Evolutionary conservation across 92 coral and sea anemone species (phyloP).

Genomic region (Bergia sp.): DNA sequence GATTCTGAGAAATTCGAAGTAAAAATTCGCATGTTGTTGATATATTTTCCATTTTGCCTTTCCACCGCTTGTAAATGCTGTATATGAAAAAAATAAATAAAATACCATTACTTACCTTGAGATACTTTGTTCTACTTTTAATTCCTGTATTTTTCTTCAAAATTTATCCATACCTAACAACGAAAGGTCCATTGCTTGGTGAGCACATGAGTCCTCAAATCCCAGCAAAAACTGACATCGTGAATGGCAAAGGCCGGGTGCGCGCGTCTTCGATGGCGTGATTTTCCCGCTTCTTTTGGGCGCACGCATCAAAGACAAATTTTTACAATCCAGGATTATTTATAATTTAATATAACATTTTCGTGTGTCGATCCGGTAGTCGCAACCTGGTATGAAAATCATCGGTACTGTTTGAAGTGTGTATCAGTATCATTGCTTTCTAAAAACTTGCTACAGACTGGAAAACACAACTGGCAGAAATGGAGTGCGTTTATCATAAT

Average conservation of each 20-base stretch:
- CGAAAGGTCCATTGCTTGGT: conserved; percentile 42
- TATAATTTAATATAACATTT: conserved; percentile 4
- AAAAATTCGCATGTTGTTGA: conserved; percentile 38
- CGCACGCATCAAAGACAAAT: background rate
- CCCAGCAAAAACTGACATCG: conserved; percentile 37
- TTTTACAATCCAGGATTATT: background rate
- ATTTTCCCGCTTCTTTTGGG: conserved; percentile 29
- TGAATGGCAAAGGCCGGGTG: conserved; percentile 9
- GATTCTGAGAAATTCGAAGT: background rate
- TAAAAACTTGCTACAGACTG: background rate
- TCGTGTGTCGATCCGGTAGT: conserved; percentile 18
- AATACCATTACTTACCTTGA: conserved; percentile 40
- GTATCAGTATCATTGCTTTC: background rate
- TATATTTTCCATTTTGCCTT: conserved; percentile 35
- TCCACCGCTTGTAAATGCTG: conserved; percentile 46
- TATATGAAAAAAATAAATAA: conserved; percentile 37
- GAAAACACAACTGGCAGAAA: conserved; percentile 22
- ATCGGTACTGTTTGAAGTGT: conserved; percentile 22
- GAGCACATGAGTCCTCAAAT: conserved; percentile 48
- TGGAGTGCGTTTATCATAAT: conserved; percentile 16
- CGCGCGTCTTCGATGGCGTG: conserved; percentile 5
- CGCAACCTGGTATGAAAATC: conserved; percentile 3
- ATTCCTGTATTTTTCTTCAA: conserved; percentile 41
- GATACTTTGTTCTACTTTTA: conserved; percentile 44
- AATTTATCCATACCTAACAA: conserved; percentile 34